Base-by-base conservation (phyloP, 1,140 invertebrate species). In the Drosophila pachea region DNA sequence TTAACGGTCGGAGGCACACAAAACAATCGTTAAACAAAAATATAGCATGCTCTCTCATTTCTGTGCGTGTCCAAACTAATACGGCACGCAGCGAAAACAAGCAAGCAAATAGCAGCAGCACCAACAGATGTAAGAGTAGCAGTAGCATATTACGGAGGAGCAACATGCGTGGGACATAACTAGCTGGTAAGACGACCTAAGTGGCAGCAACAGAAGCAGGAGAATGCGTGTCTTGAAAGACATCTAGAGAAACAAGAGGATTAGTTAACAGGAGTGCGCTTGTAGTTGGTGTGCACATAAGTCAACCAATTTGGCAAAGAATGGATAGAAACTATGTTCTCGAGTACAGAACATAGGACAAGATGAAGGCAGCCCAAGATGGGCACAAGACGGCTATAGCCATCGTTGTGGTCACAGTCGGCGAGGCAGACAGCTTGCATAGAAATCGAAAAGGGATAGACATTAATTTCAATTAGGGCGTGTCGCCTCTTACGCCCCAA, bases 391-490 rank as follows among this genome's bases (percentile, higher is more conserved):
- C 43, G 40, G 5, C 42, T 42, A 12, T 62, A 4, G 16, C 29
- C 4, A 29, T 33, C 11, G n/a, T 32, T 9, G 47, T 40, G 16
- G 9, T n/a, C 4, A 38, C 31, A 0, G 4, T 35, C 32, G 31
- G 31, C n/a, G 32, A 7, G 12, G 7, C 32, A 3, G 8, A 16
- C 12, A 42, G 22, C 49, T 54, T 64, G 73, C 52, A 58, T 76
- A 67, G 61, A 71, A 74, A 86, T 81, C 62, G 81, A 86, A 86
- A 86, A 74, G 71, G 82, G 81, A 77, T 79, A 68, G 61, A 81
- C 81, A 86, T 86, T 86, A 86, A 86, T 86, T 77, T 86, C 82
- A 81, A 86, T 86, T 86, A 86, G 45, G 76, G 74, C 76, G 56
- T 66, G 72, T 67, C 56, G 56, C 67, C 45, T 32, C 36, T 45